Base-by-base conservation (phyloP, 2,113 vertebrate species). In the Atlantisia rogersi region DNA sequence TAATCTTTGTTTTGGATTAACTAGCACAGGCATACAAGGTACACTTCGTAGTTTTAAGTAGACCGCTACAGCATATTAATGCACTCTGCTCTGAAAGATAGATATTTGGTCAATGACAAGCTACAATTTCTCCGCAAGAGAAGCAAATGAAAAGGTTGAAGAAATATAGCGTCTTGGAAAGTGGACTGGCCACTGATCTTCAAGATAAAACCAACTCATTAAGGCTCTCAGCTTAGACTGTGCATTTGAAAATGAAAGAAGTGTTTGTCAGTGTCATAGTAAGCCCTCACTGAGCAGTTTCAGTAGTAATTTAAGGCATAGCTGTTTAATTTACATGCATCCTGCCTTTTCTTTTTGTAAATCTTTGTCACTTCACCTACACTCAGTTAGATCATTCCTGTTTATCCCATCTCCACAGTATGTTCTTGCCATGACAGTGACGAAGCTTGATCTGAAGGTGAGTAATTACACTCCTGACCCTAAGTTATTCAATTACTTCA, bases 1-100 rank as follows among this genome's bases (percentile, higher is more conserved):
- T 96, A 91, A 95, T 97, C 96, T 97, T 97, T 96, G 91, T 97
- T 96, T 96, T 95, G 96, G 94, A 97, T 96, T 97, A 94, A 96
- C 94, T 70, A 87, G 92, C 63, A 59, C 28, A 76, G 80, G 88
- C 69, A 56, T 65, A 82, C 52, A 77, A 75, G 86, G 85, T 87
- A 60, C 71, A 77, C 64, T 94, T 83, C 55, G 3, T 80, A 91
- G 94, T 93, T 97, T 88, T 93, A 93, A 91, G 87, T 59, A 82
- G 95, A 94, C 73, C 18, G 67, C 91, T 93, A 63, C 46, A 94
- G 95, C 92, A 96, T 94, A 92, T 95, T 97, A 96, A 97, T 93
- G 76, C 68, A 58, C n/a, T 83, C 74, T 70, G 68, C 80, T 73
- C 56, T 65, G 78, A 94, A 83, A 92, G 92, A 95, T 67, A 37